Conservation (phyloP, 2,797 vertebrate species). For the Chanos chanos region DNA sequence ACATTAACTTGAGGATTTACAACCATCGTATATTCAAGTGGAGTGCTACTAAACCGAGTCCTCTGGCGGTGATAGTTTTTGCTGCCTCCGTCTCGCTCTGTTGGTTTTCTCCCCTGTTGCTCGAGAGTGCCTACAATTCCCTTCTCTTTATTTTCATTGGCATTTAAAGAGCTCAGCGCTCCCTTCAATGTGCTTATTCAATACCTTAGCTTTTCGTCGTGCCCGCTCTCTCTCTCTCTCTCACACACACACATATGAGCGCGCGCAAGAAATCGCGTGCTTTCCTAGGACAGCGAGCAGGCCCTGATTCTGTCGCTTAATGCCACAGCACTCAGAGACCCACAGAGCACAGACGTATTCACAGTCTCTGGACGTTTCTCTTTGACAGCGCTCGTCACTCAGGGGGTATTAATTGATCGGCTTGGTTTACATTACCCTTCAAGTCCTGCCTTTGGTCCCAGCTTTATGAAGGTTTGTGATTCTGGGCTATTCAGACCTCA, state of each 20-base stretch:
- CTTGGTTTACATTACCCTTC: slow-evolving; percentile 57
- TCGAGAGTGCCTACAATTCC: slow-evolving; percentile 65
- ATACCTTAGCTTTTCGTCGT: too few relatives aligned
- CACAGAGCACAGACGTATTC: slow-evolving; percentile 50
- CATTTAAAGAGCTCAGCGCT: slow-evolving; percentile 62
- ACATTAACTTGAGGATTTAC: slow-evolving; percentile 74
- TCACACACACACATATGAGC: too few relatives aligned
- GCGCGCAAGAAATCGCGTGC: too few relatives aligned
- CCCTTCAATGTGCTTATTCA: slow-evolving; percentile 66
- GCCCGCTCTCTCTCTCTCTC: too few relatives aligned
- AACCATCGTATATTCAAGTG: slow-evolving; percentile 67
- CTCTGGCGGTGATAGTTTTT: slow-evolving; percentile 63
- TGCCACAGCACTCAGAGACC: slow-evolving; percentile 46
- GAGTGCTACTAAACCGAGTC: slow-evolving; percentile 71
- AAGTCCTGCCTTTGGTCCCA: slow-evolving; percentile 56
- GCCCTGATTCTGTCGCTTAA: slow-evolving; percentile 49
- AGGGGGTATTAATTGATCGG: slow-evolving; percentile 65
- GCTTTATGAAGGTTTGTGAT: slow-evolving; percentile 55
- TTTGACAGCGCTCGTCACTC: slow-evolving; percentile 46
- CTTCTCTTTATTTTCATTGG: slow-evolving; percentile 72
- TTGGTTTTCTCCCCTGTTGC: slow-evolving; percentile 62
- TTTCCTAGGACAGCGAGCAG: slow-evolving; percentile 50
- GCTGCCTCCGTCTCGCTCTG: slow-evolving; percentile 66
- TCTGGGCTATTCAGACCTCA: slow-evolving; percentile 31
- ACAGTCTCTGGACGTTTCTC: slow-evolving; percentile 60